Percentiles rank a stretch among this genome's conserved stretches.
Evolutionary conservation across 2,113 vertebrate species (phyloP).

Genomic region (Nothocercus julius): DNA sequence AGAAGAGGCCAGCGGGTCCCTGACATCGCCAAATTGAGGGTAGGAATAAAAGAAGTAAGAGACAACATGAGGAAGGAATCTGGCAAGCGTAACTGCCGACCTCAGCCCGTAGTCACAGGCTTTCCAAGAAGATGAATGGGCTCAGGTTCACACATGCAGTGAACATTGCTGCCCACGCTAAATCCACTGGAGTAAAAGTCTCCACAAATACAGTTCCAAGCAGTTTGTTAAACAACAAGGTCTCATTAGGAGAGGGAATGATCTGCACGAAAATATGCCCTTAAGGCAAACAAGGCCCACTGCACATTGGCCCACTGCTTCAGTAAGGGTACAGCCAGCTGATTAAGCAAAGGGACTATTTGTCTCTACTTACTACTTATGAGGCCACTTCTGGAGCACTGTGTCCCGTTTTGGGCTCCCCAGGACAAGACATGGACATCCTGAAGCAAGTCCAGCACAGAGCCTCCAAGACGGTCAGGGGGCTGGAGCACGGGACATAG

Average conservation of each 20-base stretch:
- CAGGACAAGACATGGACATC: background rate
- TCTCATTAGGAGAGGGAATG: background rate
- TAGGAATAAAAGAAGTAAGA: background rate
- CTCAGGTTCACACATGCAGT: background rate
- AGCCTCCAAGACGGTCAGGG: no score
- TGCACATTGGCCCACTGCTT: background rate
- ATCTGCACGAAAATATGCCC: background rate
- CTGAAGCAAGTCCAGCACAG: background rate
- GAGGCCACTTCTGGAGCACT: background rate
- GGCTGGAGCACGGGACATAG: background rate
- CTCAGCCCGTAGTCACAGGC: background rate
- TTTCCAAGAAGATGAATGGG: background rate
- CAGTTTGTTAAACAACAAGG: background rate
- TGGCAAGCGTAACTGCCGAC: background rate
- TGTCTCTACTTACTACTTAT: background rate
- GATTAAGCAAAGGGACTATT: background rate
- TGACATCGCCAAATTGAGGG: background rate
- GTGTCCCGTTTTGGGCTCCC: background rate
- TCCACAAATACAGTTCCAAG: background rate
- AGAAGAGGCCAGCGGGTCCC: background rate
- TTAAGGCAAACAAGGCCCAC: background rate
- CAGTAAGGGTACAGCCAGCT: background rate
- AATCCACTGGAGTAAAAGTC: background rate
- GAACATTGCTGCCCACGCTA: background rate
- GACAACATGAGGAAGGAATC: background rate